Percentiles rank a stretch among this genome's conserved stretches.
These are phyloP conservation scores for Keiferia lycopersicella DNA, from an alignment of 2,888 invertebrate genomes.

Conservation along the genomic window DNA sequence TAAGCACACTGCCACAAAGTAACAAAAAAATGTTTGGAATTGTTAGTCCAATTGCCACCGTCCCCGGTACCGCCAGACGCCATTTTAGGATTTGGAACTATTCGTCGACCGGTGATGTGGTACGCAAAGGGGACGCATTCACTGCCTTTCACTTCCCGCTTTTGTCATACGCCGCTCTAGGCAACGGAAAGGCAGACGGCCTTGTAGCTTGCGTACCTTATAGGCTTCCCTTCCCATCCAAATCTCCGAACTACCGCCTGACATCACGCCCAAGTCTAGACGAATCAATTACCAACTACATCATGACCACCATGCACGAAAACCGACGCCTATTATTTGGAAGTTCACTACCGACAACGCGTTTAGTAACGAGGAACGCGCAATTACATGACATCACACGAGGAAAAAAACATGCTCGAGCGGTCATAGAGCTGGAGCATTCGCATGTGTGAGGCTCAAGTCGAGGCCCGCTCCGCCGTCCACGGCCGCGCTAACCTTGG, in stretches of 20 bases:
- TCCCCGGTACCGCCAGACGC: conserved; percentile 20
- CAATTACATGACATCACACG: conserved; percentile 68
- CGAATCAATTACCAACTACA: conserved; percentile 40
- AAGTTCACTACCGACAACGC: conserved; percentile 37
- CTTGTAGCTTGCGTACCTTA: conserved; percentile 71
- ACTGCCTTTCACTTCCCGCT: conserved; percentile 81
- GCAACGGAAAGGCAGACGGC: conserved; percentile 75
- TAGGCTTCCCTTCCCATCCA: conserved; percentile 69
- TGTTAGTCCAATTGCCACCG: background rate
- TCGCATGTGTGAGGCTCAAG: conserved; percentile 62
- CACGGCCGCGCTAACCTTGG: conserved; percentile 78
- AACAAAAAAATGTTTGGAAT: background rate
- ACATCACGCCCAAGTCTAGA: conserved; percentile 41
- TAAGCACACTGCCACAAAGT: background rate
- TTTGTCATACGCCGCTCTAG: conserved; percentile 74
- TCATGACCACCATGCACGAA: conserved; percentile 37
- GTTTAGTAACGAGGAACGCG: conserved; percentile 45
- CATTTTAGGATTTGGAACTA: conserved; percentile 40
- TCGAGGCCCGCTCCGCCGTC: conserved; percentile 66
- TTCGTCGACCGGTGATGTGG: conserved; percentile 48
- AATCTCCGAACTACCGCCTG: conserved; percentile 45
- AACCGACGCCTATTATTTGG: conserved; percentile 40
- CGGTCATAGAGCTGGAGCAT: conserved; percentile 57
- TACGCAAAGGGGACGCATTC: conserved; percentile 72
- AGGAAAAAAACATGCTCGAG: conserved; percentile 63